These are phyloP conservation scores for Crotophaga sulcirostris DNA, from an alignment of 2,113 vertebrate genomes.

Conservation along the genomic window DNA sequence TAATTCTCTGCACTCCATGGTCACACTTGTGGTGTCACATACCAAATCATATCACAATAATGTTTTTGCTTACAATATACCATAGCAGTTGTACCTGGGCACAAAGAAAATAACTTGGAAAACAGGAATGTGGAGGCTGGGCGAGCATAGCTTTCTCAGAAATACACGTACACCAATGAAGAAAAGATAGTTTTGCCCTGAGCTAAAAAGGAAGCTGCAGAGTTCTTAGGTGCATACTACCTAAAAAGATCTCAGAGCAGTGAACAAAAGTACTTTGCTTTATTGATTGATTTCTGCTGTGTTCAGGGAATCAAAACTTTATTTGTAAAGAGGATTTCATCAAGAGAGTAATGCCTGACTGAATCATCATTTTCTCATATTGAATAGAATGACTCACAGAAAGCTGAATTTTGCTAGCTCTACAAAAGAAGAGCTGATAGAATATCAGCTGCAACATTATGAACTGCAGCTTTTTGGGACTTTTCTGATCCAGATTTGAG, in stretches of 20 bases:
- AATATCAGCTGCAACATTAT: background rate
- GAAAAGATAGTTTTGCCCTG: background rate
- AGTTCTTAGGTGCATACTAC: background rate
- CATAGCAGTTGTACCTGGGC: background rate
- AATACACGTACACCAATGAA: background rate
- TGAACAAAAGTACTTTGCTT: background rate
- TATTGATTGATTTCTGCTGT: slow-evolving; percentile 13
- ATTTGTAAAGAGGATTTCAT: background rate
- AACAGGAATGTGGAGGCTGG: background rate
- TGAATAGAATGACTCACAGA: background rate
- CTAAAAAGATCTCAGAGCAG: background rate
- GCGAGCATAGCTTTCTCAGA: background rate
- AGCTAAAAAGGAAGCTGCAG: background rate
- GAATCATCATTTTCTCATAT: background rate
- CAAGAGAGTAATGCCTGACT: background rate
- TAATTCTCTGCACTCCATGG: background rate
- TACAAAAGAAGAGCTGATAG: background rate
- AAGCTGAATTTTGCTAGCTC: background rate
- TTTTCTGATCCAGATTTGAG: background rate
- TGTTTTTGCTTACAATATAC: background rate
- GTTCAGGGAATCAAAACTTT: background rate
- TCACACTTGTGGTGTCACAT: background rate
- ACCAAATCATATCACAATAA: background rate
- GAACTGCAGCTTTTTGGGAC: background rate
- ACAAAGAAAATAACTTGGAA: background rate